Conservation (phyloP, 2,888 invertebrate species). For the Philonicus albiceps region DNA sequence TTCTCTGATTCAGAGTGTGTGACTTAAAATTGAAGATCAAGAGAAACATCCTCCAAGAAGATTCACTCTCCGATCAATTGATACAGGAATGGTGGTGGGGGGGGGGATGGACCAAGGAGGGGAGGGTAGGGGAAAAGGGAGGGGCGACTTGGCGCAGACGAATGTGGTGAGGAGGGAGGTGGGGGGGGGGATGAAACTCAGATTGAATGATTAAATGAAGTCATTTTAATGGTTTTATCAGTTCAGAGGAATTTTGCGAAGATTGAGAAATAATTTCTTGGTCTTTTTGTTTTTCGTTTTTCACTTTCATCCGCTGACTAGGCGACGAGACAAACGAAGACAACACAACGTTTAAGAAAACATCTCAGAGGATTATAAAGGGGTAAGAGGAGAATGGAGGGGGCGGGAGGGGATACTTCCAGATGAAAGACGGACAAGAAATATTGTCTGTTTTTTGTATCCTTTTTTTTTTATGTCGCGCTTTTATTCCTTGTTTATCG, state of each 20-base stretch:
- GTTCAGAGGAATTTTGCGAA: constrained; percentile 18
- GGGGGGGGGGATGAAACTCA: not conserved
- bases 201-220: constrained; percentile 42
- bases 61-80: too few species aligned
- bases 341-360: too few species aligned
- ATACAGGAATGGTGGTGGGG: too few species aligned
- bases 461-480: not conserved
- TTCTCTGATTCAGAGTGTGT: too few species aligned
- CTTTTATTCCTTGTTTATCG: constrained; percentile 28
- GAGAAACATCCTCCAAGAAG: too few species aligned
- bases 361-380: too few species aligned
- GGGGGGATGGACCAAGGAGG: too few species aligned
- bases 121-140: too few species aligned
- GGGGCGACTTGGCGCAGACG: too few species aligned
- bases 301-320: not conserved
- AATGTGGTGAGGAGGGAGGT: not conserved
- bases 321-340: not conserved
- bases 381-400: too few species aligned
- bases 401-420: not conserved
- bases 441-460: too few species aligned
- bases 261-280: constrained; percentile 3
- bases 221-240: constrained; percentile 43
- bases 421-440: not conserved
- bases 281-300: not conserved
- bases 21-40: too few species aligned